Evolutionary conservation across 2,888 invertebrate genomes (phyloP), one percentile per base, ranked within the genome.

Genomic region (Eurois occulta): DNA sequence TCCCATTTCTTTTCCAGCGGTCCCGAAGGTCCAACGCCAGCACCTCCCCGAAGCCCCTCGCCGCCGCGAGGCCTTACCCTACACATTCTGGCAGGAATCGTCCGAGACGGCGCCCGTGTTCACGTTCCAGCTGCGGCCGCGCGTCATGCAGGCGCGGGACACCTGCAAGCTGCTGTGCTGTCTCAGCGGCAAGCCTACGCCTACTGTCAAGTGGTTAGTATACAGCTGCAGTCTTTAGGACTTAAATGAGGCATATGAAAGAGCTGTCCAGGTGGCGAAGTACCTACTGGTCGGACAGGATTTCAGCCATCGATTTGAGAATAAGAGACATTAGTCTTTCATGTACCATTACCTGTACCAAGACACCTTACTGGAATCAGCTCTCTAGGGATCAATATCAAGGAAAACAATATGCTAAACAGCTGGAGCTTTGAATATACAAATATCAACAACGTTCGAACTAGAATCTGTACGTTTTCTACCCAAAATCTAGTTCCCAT

Each of bases 121-220:
- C 97, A 99, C 99, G 92, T 99, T 99, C 99, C 98, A 99, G 92
- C 98, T 99, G 89, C 98, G 99, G 95, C 99, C 99, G 93, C 98
- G 99, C 94, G 99, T 99, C 90, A 99, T 99, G 98, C 99, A 99
- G 97, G 98, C 97, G 91, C 98, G 99, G 86, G 98, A 99, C 94
- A 99, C 99, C 79, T 99, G 99, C 97, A 99, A 99, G 97, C 97
- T 99, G 86, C 98, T 99, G 68, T 99, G 99, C 96, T 99, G 99
- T 92, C 97, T 99, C 81, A 98, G 98, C 91, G 99, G 99, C 84
- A 99, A 98, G 93, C 99, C 99, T 80, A 97, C 98, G 90, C 99
- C 99, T 32, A 98, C 98, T 52, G 99, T 99, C 84, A 98, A 98
- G 94, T 98, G 98, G 98, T 98, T 94, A 90, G 92, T 89, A 78